Percentiles rank a stretch among this genome's conserved stretches.
Conservation (phyloP, 2,797 vertebrate species). For the Anguilla anguilla region DNA sequence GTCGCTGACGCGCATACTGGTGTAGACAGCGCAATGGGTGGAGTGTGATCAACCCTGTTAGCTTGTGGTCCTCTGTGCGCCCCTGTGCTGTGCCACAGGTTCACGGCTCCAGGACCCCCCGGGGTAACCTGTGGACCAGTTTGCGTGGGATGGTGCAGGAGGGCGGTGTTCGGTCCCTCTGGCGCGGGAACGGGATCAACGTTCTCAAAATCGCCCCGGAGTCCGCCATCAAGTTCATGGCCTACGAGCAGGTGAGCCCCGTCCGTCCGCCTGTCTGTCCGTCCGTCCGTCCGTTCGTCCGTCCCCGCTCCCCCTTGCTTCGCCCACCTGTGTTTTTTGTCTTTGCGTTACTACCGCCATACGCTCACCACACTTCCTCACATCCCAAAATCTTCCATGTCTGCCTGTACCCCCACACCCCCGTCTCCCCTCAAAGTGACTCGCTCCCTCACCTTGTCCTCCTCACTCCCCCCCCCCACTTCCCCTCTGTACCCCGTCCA, state of each 20-base stretch:
- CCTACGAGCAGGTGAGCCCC: slow-evolving; percentile 80
- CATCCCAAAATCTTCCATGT: neutral
- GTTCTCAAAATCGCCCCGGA: slow-evolving; percentile 86
- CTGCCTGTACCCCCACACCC: neutral
- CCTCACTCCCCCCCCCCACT: neutral
- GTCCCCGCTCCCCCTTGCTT: neutral
- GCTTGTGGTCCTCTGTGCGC: neutral
- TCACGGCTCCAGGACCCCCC: slow-evolving; percentile 61
- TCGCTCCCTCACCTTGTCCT: neutral
- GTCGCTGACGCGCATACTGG: neutral
- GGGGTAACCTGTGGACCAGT: slow-evolving; percentile 71
- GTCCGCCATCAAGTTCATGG: slow-evolving; percentile 85
- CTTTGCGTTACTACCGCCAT: neutral
- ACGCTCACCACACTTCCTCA: neutral
- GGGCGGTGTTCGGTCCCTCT: slow-evolving; percentile 74
- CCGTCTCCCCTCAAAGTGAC: neutral
- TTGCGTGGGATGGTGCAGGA: slow-evolving; percentile 73
- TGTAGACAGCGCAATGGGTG: neutral
- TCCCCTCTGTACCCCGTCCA: slow-evolving; percentile 32
- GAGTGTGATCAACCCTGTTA: neutral
- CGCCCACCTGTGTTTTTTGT: neutral
- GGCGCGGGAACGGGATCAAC: slow-evolving; percentile 84
- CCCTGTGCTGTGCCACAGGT: slow-evolving; percentile 56
- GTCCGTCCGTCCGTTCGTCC: neutral
- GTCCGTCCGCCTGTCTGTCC: neutral